phyloP scores from a whole-genome alignment of 1,140 invertebrate species.

The Araneus ventricosus region DNA sequence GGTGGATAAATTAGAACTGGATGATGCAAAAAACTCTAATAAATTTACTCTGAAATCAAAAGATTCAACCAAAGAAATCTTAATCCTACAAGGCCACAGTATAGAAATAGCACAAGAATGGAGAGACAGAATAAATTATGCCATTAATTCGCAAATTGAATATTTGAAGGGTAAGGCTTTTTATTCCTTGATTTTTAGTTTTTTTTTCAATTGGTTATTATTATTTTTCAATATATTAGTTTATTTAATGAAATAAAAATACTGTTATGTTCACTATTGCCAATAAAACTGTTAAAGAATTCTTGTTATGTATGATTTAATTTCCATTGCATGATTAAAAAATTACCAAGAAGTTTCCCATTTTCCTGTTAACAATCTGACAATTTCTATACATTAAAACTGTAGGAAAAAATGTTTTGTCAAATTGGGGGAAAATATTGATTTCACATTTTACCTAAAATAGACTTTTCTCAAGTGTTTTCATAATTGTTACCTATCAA shows the following conservation, averaged over 20 bases:
- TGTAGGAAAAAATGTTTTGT: no score
- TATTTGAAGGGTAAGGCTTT: constrained; percentile 83
- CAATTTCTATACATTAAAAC: no score
- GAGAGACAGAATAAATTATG: constrained; percentile 89
- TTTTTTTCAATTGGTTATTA: neutral
- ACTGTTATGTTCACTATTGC: neutral
- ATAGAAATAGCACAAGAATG: constrained; percentile 88
- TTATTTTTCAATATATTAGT: neutral
- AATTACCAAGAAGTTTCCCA: no score
- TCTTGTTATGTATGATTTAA: no score
- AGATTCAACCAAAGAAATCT: constrained; percentile 88
- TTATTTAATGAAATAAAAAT: neutral
- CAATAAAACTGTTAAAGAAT: no score
- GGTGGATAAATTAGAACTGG: constrained; percentile 96
- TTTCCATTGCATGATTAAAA: no score
- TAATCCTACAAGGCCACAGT: constrained; percentile 86
- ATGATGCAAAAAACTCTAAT: constrained; percentile 83
- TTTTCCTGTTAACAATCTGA: no score
- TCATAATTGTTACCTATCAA: no score
- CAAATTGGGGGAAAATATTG: no score
- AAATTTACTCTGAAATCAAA: constrained; percentile 91
- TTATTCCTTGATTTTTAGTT: neutral
- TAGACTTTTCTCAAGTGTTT: no score
- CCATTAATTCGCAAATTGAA: constrained; percentile 93
- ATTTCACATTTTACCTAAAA: no score